phyloP scores from a whole-genome alignment of 2,797 vertebrate species.

The Myripristis murdjan region DNA sequence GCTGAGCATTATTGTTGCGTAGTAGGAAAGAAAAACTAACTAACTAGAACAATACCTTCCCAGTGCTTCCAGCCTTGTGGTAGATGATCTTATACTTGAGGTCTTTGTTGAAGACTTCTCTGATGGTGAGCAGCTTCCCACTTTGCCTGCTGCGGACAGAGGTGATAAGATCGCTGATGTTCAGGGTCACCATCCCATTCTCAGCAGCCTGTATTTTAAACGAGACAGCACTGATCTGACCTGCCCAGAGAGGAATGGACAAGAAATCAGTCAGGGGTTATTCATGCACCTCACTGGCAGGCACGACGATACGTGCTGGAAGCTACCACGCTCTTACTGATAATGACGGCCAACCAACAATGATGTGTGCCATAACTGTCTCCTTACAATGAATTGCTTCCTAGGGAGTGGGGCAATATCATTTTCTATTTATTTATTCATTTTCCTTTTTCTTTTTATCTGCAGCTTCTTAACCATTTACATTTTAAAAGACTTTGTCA shows the following conservation, averaged over 20 bases:
- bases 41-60: conserved; percentile 78
- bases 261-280: background rate
- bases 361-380: too few species aligned
- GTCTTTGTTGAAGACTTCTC: conserved; percentile 86
- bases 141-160: conserved; percentile 51
- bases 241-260: conserved; percentile 69
- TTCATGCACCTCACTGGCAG: too few species aligned
- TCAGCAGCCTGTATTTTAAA: conserved; percentile 71
- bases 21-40: too few species aligned
- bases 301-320: background rate
- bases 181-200: conserved; percentile 72
- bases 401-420: too few species aligned
- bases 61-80: conserved; percentile 89
- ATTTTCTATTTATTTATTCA: too few species aligned
- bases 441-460: too few species aligned
- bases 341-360: too few species aligned
- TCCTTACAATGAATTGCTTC: too few species aligned
- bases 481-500: too few species aligned
- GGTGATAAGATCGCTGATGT: conserved; percentile 86
- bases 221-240: conserved; percentile 87
- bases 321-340: too few species aligned
- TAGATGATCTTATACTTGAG: conserved; percentile 90
- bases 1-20: too few species aligned
- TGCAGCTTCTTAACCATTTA: too few species aligned
- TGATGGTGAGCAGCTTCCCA: conserved; percentile 82